Evolutionary conservation across 1,140 invertebrate genomes (phyloP).

Genomic region (Drosophila virilis): DNA sequence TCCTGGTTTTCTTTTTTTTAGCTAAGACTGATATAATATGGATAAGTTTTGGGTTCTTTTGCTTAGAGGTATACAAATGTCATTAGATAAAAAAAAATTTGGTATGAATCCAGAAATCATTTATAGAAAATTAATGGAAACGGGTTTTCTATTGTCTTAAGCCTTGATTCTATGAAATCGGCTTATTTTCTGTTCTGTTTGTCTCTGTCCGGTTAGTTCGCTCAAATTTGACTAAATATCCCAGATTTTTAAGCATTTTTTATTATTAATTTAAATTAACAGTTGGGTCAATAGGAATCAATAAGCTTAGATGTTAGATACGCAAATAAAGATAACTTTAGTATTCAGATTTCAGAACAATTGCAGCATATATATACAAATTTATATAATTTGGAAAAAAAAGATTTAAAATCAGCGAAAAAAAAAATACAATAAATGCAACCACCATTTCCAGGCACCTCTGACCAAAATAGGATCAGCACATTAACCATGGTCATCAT

Average conservation of each 20-base stretch:
- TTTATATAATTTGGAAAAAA: constrained; percentile 31
- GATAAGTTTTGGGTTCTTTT: too few species aligned
- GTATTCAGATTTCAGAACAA: constrained; percentile 32
- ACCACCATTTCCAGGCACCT: constrained; percentile 87
- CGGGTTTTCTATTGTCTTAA: too few species aligned
- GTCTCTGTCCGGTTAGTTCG: too few species aligned
- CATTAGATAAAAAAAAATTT: too few species aligned
- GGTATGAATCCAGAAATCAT: too few species aligned
- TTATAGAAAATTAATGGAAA: too few species aligned
- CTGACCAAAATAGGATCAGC: constrained; percentile 91
- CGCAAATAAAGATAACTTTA: background rate
- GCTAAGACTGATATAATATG: background rate
- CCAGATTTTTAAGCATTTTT: too few species aligned
- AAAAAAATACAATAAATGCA: constrained; percentile 59
- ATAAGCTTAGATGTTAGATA: background rate
- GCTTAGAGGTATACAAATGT: too few species aligned
- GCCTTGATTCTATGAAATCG: too few species aligned
- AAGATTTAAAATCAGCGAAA: constrained; percentile 28
- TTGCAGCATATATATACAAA: constrained; percentile 7
- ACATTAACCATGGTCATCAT: constrained; percentile 95
- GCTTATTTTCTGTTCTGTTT: too few species aligned
- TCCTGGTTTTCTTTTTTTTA: background rate
- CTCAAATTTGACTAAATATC: too few species aligned
- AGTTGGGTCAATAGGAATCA: background rate
- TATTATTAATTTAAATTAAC: background rate